Conservation (phyloP, 1,140 invertebrate genomes). For the Caenorhabditis inopinata region DNA sequence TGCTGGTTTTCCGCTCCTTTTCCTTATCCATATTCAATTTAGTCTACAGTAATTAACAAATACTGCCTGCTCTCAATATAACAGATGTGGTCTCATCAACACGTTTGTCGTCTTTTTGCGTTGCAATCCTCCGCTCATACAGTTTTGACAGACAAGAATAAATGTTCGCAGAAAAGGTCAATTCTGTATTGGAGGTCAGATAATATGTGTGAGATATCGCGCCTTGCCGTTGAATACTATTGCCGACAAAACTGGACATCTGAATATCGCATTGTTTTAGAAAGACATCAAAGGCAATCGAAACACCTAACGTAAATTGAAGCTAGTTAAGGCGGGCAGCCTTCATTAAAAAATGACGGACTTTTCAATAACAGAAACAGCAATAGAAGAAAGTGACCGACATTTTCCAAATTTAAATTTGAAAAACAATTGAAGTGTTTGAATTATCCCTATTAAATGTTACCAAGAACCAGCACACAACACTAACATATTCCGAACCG, state of each 20-base stretch:
- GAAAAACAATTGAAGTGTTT: no score
- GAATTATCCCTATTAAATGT: no score
- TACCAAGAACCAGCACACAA: no score
- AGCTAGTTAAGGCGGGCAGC: no score
- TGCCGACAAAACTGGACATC: not conserved
- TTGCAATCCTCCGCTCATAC: not conserved
- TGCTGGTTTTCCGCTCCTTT: not conserved
- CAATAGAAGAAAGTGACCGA: no score
- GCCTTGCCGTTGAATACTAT: not conserved
- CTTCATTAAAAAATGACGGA: no score
- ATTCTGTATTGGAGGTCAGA: slow-evolving; percentile 18
- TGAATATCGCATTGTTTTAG: not conserved
- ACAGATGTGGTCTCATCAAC: not conserved
- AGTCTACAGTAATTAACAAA: not conserved
- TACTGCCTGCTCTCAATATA: not conserved
- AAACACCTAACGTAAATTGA: not conserved
- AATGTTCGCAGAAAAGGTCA: slow-evolving; percentile 27
- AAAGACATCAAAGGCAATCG: not conserved
- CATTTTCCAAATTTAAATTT: no score
- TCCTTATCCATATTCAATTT: not conserved
- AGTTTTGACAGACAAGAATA: slow-evolving; percentile 9
- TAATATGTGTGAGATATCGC: slow-evolving; percentile 25
- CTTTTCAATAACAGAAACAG: no score
- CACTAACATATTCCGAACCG: no score
- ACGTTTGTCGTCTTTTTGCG: not conserved